phyloP scores from a whole-genome alignment of 2,113 vertebrate genomes.

The Mormyrus lacerda region DNA sequence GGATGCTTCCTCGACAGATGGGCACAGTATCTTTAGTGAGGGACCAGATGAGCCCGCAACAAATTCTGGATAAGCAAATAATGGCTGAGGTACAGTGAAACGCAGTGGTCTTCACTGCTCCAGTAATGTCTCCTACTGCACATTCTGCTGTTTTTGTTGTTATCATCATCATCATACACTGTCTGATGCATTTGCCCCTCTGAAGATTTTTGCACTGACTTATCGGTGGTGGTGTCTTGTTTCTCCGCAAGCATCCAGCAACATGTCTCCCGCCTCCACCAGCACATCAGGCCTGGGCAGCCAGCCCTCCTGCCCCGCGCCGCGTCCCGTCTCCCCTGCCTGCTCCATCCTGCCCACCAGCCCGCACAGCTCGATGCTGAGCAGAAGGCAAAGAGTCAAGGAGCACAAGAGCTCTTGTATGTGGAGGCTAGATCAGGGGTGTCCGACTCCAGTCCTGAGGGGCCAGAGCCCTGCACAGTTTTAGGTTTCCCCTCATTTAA shows the following conservation, averaged over 20 bases:
- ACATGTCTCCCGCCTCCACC: conserved; percentile 79
- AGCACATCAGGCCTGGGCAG: conserved; percentile 75
- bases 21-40: neutral
- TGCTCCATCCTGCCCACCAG: conserved; percentile 67
- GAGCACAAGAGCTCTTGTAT: conserved; percentile 89
- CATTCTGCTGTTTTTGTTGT: neutral
- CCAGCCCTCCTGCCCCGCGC: conserved; percentile 71
- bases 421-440: conserved; percentile 28
- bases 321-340: conserved; percentile 58
- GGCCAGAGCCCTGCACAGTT: too few species aligned
- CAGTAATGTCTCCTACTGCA: neutral
- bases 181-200: neutral
- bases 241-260: conserved; percentile 71
- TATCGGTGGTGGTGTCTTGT: neutral
- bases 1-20: neutral
- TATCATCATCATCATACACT: neutral
- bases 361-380: conserved; percentile 70
- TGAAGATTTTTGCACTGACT: neutral
- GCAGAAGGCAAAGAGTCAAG: conserved; percentile 73
- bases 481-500: too few species aligned
- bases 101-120: neutral
- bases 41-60: neutral
- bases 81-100: neutral
- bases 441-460: too few species aligned
- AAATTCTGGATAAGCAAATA: neutral